Conservation (phyloP, 2,888 invertebrate species). For the Eristalinus sepulchralis region DNA sequence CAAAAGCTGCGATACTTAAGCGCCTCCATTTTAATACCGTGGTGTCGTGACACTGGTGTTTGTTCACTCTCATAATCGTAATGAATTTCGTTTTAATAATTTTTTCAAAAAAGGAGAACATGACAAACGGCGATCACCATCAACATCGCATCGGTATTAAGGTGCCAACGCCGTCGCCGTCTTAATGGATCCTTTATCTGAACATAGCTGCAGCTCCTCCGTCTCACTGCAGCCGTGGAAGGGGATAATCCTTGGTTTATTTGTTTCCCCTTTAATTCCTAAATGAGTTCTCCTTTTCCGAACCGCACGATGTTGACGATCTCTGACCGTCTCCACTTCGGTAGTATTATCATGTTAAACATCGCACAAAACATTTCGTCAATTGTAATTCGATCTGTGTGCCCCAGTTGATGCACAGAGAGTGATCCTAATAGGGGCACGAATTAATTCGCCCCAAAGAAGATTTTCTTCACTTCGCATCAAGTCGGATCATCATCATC, state of each 20-base stretch:
- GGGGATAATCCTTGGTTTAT: slow-evolving; percentile 63
- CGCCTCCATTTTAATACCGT: slow-evolving; percentile 63
- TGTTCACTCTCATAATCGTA: slow-evolving; percentile 62
- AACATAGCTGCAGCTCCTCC: slow-evolving; percentile 7
- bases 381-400: slow-evolving; percentile 65
- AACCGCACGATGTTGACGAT: slow-evolving; percentile 40
- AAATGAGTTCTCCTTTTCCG: slow-evolving; percentile 57
- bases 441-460: slow-evolving; percentile 64
- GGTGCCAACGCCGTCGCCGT: slow-evolving; percentile 3
- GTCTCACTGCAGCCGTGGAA: neutral
- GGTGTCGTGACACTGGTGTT: slow-evolving; percentile 71
- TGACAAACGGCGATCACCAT: slow-evolving; percentile 16
- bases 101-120: neutral
- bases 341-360: slow-evolving; percentile 71
- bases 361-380: slow-evolving; percentile 71
- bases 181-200: slow-evolving; percentile 69
- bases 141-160: slow-evolving; percentile 12
- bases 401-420: neutral
- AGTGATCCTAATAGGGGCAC: slow-evolving; percentile 48
- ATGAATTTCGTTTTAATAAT: slow-evolving; percentile 66
- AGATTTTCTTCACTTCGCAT: slow-evolving; percentile 62
- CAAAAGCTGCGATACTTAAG: slow-evolving; percentile 66
- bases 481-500: slow-evolving; percentile 49
- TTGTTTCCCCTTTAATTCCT: slow-evolving; percentile 52
- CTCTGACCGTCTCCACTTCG: slow-evolving; percentile 63